These are phyloP conservation scores for Brachymystax lenok DNA, from an alignment of 2,797 vertebrate species.

Conservation along the genomic window DNA sequence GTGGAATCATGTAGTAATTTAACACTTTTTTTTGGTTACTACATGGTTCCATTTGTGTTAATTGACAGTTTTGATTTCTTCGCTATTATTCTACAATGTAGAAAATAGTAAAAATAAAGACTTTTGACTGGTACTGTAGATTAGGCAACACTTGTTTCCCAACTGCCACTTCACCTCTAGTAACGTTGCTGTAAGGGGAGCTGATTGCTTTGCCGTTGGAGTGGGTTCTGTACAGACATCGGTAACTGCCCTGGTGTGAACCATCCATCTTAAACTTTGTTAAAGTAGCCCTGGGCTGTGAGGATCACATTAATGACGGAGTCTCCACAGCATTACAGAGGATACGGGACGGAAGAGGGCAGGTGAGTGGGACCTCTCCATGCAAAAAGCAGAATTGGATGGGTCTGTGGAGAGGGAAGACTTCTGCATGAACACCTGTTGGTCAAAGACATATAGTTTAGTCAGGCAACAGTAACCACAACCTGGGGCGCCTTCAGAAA, in stretches of 20 bases:
- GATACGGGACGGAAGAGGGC: conserved; percentile 7
- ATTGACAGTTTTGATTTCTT: too few relatives aligned
- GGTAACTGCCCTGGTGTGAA: conserved; percentile 37
- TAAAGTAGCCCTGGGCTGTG: neutral
- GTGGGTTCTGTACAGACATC: conserved; percentile 27
- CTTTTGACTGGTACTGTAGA: neutral
- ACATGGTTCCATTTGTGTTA: too few relatives aligned
- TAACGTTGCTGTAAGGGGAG: conserved; percentile 27
- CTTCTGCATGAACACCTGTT: neutral
- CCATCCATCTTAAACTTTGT: too few relatives aligned
- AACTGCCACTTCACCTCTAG: conserved; percentile 26
- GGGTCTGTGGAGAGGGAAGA: conserved; percentile 16
- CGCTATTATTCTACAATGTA: too few relatives aligned
- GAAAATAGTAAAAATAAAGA: too few relatives aligned
- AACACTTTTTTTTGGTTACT: too few relatives aligned
- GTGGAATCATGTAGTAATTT: too few relatives aligned
- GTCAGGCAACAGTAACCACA: too few relatives aligned
- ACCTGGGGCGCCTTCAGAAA: too few relatives aligned
- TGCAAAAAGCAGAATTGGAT: conserved; percentile 15
- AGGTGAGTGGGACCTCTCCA: conserved; percentile 38
- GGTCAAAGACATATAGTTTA: too few relatives aligned
- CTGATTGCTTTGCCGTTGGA: neutral
- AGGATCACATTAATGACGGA: neutral
- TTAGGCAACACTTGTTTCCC: neutral
- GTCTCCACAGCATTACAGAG: conserved; percentile 2